A percentile compares a stretch with the other conserved stretches of the same genome.
Conservation (phyloP, 2,113 vertebrate species). For the Narcine bancroftii region DNA sequence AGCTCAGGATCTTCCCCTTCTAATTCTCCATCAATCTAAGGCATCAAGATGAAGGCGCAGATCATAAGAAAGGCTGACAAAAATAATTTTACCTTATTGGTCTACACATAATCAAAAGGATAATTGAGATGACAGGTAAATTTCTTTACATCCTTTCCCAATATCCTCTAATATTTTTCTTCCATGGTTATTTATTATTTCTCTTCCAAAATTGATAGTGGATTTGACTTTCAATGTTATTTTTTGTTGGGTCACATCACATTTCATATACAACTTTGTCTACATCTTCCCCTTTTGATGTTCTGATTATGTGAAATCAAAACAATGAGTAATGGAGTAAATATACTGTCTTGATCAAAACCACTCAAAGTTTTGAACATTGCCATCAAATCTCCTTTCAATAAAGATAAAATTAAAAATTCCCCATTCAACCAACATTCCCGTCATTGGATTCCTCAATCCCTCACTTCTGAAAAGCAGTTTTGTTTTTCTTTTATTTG, state of each 20-base stretch:
- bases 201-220: not conserved
- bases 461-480: too few species aligned
- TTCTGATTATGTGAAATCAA: not conserved
- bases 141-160: not conserved
- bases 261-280: not conserved
- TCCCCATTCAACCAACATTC: too few species aligned
- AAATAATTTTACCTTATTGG: not conserved
- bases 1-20: not conserved
- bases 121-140: not conserved
- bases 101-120: not conserved
- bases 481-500: too few species aligned
- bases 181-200: not conserved
- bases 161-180: not conserved
- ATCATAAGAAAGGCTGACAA: not conserved
- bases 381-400: not conserved
- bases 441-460: too few species aligned
- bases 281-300: not conserved
- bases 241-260: not conserved
- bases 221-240: not conserved
- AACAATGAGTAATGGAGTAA: too few species aligned
- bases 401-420: too few species aligned
- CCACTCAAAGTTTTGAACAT: not conserved
- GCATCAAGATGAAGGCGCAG: not conserved
- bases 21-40: not conserved
- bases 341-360: not conserved